These are phyloP conservation scores for Alloscopus bannaensis DNA, from an alignment of 2,888 invertebrate genomes.

Conservation along the genomic window DNA sequence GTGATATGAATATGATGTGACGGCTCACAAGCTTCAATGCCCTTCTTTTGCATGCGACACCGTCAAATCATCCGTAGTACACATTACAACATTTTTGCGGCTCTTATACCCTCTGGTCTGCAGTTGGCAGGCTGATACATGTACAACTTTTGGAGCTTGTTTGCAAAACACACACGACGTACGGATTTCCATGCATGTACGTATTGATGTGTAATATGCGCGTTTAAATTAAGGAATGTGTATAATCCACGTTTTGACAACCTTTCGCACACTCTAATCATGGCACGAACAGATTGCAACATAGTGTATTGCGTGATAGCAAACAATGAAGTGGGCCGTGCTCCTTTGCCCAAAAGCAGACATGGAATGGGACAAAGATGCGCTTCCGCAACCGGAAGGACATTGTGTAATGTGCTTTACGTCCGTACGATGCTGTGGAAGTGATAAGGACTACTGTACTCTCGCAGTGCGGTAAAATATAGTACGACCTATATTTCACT, in stretches of 20 bases:
- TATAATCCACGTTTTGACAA: no score
- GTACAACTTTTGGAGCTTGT: not conserved
- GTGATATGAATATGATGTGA: not conserved
- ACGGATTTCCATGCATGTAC: not conserved
- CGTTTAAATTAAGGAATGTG: constrained; percentile 30
- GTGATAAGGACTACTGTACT: not conserved
- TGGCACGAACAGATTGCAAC: not conserved
- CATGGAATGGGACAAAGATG: constrained; percentile 10
- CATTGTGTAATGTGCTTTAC: constrained; percentile 20
- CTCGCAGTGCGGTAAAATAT: not conserved
- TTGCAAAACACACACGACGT: not conserved
- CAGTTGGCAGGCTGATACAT: no score
- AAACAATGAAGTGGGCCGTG: constrained; percentile 35
- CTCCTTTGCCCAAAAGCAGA: not conserved
- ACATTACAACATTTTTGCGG: no score
- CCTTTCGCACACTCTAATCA: constrained; percentile 10
- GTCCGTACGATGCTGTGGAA: constrained; percentile 17
- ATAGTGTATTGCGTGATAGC: constrained; percentile 29
- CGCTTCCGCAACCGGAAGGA: constrained; percentile 56
- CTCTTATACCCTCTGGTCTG: no score
- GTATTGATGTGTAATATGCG: not conserved
- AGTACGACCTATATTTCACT: constrained; percentile 24
- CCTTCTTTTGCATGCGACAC: no score
- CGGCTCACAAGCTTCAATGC: no score
- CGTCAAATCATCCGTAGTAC: no score